Evolutionary conservation across 2,797 vertebrate species (phyloP).

Genomic region (Sebastolobus altivelis): DNA sequence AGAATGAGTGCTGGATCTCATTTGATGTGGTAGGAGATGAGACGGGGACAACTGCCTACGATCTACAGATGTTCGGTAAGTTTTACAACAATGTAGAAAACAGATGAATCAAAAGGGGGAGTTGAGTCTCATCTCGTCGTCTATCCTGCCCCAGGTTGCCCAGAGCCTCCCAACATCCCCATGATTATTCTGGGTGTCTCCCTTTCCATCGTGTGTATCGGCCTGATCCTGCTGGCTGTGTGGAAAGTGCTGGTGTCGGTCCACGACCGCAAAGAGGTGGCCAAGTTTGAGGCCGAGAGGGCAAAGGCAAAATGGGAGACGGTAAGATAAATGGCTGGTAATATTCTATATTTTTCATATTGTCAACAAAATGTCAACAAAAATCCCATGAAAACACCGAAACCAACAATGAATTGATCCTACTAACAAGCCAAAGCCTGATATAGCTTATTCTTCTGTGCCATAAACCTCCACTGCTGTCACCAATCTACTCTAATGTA

Average conservation of each 20-base stretch:
- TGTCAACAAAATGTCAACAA: not conserved
- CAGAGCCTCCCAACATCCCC: slow-evolving; percentile 89
- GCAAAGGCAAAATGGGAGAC: slow-evolving; percentile 96
- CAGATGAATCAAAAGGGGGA: not conserved
- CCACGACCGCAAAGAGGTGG: slow-evolving; percentile 96
- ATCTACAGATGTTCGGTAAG: slow-evolving; percentile 89
- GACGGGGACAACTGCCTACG: slow-evolving; percentile 87
- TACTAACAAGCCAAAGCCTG: not conserved
- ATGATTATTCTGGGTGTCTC: slow-evolving; percentile 95
- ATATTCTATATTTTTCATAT: not conserved
- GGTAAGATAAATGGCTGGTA: slow-evolving; percentile 75
- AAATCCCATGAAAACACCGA: slow-evolving; percentile 4
- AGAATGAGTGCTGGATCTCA: slow-evolving; percentile 92
- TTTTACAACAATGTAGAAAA: not conserved
- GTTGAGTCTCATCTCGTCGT: not conserved
- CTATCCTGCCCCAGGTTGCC: slow-evolving; percentile 87
- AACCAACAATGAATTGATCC: not conserved
- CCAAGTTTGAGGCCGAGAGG: slow-evolving; percentile 96
- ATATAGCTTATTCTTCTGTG: not conserved
- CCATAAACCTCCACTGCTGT: not conserved
- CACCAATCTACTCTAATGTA: not conserved
- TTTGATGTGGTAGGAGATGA: slow-evolving; percentile 88
- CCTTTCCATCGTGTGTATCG: slow-evolving; percentile 92
- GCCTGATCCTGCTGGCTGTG: slow-evolving; percentile 90
- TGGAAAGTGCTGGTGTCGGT: slow-evolving; percentile 96